phyloP scores from a whole-genome alignment of 2,113 vertebrate genomes.

The Siniperca knerii region DNA sequence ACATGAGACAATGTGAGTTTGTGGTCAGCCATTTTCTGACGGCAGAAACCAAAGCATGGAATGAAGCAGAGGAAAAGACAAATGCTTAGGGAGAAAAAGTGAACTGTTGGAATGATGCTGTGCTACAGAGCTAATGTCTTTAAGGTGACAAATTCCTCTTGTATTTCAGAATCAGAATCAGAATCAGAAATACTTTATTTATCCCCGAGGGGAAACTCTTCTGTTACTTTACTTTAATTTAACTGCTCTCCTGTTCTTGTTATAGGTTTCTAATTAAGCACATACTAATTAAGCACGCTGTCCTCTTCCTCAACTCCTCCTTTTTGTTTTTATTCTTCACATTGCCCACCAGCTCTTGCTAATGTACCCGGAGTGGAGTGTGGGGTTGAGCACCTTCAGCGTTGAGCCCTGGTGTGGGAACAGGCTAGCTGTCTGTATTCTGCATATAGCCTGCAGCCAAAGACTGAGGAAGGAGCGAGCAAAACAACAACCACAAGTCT shows the following conservation, averaged over 20 bases:
- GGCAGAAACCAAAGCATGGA: slow-evolving; percentile 57
- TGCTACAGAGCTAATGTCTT: slow-evolving; percentile 9
- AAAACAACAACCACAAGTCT: slow-evolving; percentile 84
- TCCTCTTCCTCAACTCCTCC: slow-evolving; percentile 18
- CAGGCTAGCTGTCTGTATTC: slow-evolving; percentile 77
- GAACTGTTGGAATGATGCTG: slow-evolving; percentile 20
- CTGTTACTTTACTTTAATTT: background rate
- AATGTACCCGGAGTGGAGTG: slow-evolving; percentile 62
- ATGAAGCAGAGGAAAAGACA: slow-evolving; percentile 43
- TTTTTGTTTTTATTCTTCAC: slow-evolving; percentile 14
- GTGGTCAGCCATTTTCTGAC: slow-evolving; percentile 71
- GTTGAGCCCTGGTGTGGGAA: slow-evolving; percentile 72
- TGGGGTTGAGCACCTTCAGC: slow-evolving; percentile 69
- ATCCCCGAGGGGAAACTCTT: too few relatives aligned
- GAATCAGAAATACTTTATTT: too few relatives aligned
- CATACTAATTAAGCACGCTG: background rate
- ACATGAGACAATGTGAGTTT: slow-evolving; percentile 69
- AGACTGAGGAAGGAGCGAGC: slow-evolving; percentile 75
- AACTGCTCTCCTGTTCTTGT: slow-evolving; percentile 17
- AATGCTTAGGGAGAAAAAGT: slow-evolving; percentile 25
- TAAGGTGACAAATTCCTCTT: slow-evolving; percentile 19
- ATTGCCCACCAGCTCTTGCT: slow-evolving; percentile 30
- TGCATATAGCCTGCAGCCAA: slow-evolving; percentile 83
- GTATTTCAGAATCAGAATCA: background rate
- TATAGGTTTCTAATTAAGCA: slow-evolving; percentile 4